Evolutionary conservation across 2,113 vertebrate species (phyloP).

Genomic region (Tylochromis polylepis): DNA sequence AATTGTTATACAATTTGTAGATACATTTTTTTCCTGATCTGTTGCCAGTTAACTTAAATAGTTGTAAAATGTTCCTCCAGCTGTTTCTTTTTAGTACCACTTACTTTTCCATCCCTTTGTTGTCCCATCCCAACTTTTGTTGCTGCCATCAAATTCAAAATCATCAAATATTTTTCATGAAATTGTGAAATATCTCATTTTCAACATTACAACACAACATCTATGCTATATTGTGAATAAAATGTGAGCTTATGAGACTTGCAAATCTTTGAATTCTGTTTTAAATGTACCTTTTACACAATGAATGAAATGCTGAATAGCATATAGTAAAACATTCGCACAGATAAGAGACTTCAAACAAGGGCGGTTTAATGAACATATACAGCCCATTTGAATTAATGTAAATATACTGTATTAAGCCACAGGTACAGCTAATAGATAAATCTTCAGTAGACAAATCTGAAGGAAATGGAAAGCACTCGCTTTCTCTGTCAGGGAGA

Average conservation of each 20-base stretch:
- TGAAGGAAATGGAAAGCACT: neutral
- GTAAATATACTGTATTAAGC: neutral
- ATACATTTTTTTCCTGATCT: no score
- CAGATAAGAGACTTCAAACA: neutral
- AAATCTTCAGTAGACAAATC: neutral
- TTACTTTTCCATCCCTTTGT: no score
- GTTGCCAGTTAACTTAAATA: no score
- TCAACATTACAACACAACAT: neutral
- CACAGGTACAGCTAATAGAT: neutral
- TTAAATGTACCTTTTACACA: neutral
- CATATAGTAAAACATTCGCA: neutral
- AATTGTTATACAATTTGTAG: no score
- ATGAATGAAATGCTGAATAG: neutral
- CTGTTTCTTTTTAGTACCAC: no score
- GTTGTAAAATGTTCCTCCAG: no score
- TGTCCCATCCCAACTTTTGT: no score
- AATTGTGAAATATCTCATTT: neutral
- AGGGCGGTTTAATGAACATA: neutral
- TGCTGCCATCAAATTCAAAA: neutral
- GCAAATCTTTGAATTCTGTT: neutral
- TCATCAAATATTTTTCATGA: neutral
- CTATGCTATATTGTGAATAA: neutral
- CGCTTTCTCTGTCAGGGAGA: neutral
- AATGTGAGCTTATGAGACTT: neutral
- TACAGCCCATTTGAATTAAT: neutral